Evolutionary conservation across 2,797 vertebrate species (phyloP).

Genomic region (Ctenosaura bakeri): DNA sequence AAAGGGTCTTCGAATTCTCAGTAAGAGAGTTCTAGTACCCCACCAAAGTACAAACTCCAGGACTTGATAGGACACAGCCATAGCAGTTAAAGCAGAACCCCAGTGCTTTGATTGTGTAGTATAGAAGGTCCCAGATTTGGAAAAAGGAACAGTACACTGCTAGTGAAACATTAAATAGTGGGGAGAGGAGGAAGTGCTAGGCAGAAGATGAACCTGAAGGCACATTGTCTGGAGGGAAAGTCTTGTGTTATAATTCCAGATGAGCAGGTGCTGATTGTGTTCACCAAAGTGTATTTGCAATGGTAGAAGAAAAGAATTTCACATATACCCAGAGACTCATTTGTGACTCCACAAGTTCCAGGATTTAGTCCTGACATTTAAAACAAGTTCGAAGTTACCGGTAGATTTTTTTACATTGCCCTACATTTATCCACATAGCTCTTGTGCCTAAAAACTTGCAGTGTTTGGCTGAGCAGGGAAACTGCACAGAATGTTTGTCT

Average conservation of each 20-base stretch:
- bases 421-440: background rate
- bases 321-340: background rate
- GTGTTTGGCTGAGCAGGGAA: background rate
- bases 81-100: too few relatives aligned
- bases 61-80: too few relatives aligned
- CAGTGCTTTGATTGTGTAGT: too few relatives aligned
- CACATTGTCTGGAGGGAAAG: background rate
- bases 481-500: background rate
- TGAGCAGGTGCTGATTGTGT: background rate
- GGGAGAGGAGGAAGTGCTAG: background rate
- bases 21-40: too few relatives aligned
- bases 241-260: background rate
- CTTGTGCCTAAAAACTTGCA: background rate
- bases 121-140: background rate
- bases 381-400: background rate
- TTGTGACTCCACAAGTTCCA: background rate
- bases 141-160: background rate
- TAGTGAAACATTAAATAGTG: background rate
- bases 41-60: too few relatives aligned
- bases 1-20: too few relatives aligned
- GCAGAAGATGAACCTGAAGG: background rate
- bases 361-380: background rate
- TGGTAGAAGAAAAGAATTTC: background rate
- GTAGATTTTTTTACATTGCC: background rate
- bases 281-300: background rate